A percentile compares a stretch with the other conserved stretches of the same genome.
Evolutionary conservation across 2,113 vertebrate genomes (phyloP).

Genomic region (Hippocampus comes): DNA sequence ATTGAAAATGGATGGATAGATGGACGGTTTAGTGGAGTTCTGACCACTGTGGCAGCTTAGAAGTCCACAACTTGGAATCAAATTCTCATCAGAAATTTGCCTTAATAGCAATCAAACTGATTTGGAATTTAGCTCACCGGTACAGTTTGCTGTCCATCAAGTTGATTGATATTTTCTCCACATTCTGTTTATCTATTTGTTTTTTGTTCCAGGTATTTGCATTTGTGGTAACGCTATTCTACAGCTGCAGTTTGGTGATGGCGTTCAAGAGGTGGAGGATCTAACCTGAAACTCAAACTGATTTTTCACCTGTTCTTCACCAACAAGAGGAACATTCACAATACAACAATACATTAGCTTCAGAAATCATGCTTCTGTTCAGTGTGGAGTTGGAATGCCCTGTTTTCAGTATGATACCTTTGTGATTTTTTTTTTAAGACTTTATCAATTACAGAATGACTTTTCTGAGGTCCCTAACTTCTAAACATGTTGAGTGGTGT

Average conservation of each 20-base stretch:
- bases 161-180: neutral
- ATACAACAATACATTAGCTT: neutral
- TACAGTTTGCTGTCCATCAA: neutral
- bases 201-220: slow-evolving; percentile 66
- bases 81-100: too few relatives aligned
- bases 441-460: neutral
- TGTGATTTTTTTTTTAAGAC: neutral
- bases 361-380: neutral
- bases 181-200: slow-evolving; percentile 13
- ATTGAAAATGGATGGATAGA: too few relatives aligned
- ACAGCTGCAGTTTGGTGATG: slow-evolving; percentile 75
- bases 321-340: neutral
- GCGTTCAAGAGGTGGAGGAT: slow-evolving; percentile 74
- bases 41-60: neutral
- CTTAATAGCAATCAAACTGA: too few relatives aligned
- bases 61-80: neutral
- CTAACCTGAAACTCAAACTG: slow-evolving; percentile 30
- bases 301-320: slow-evolving; percentile 1
- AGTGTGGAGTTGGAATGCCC: neutral
- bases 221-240: slow-evolving; percentile 70
- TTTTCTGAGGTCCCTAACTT: neutral
- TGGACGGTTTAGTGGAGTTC: too few relatives aligned
- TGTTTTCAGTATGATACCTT: neutral
- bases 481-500: slow-evolving; percentile 1
- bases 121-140: neutral